Percentiles rank a stretch among this genome's conserved stretches.
These are phyloP conservation scores for Lepus timidus DNA, from an alignment of 2,113 vertebrate genomes.

Conservation along the genomic window DNA sequence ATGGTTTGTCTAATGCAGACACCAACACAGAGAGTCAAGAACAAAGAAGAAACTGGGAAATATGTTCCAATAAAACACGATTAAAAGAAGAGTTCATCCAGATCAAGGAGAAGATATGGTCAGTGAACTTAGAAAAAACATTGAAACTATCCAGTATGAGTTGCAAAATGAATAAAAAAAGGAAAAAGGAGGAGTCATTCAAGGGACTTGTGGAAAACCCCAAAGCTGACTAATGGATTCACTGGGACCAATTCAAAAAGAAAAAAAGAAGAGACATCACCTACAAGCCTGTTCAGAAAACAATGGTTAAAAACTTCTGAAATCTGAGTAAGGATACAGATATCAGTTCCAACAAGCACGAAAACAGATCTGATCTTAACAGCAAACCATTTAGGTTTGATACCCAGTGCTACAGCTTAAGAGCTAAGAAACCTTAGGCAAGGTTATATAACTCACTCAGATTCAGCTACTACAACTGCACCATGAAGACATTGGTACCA, in stretches of 20 bases:
- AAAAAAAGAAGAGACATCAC: background rate
- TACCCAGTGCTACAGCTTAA: background rate
- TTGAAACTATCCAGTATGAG: background rate
- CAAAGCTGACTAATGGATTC: background rate
- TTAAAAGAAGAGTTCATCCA: background rate
- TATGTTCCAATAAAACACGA: background rate
- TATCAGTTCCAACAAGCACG: background rate
- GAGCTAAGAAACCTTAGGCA: background rate
- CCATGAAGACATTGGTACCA: background rate
- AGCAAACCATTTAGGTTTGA: background rate
- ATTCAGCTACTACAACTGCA: background rate
- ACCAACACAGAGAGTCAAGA: background rate
- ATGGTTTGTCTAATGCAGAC: background rate
- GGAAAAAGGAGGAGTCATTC: background rate
- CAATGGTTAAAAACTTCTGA: background rate
- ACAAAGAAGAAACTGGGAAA: background rate
- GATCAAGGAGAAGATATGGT: background rate
- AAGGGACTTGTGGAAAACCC: background rate
- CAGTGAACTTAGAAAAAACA: background rate
- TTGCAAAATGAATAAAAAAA: background rate
- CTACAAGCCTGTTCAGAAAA: background rate
- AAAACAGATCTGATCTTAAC: conserved; percentile 14
- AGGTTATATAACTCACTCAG: background rate
- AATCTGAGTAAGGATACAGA: background rate
- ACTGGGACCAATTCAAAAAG: background rate